These are phyloP conservation scores for Branchipolynoe longqiensis DNA, from an alignment of 2,888 invertebrate species.

Conservation along the genomic window DNA sequence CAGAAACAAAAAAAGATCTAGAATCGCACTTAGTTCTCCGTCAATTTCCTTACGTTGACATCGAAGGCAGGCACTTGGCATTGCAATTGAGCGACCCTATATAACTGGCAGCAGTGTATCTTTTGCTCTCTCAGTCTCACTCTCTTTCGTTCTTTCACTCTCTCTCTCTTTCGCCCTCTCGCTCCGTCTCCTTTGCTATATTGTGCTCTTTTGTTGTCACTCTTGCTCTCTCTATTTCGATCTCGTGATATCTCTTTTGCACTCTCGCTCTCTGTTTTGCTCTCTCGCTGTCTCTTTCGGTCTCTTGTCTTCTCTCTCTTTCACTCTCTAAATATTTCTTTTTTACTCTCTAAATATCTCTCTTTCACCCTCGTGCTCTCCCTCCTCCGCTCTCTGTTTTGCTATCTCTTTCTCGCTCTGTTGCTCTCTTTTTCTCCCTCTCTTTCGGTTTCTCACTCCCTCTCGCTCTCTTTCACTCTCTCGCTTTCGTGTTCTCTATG, in stretches of 20 bases:
- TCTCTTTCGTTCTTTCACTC: not conserved
- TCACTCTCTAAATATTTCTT: not conserved
- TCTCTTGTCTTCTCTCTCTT: not conserved
- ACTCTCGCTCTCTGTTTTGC: no score
- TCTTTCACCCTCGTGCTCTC: not conserved
- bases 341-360: not conserved
- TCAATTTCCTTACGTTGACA: no score
- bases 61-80: no score
- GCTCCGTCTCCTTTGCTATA: not conserved
- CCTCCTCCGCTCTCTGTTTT: not conserved
- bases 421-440: not conserved
- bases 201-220: not conserved
- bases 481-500: not conserved
- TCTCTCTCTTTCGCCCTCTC: conserved; percentile 7
- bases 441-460: not conserved
- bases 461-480: not conserved
- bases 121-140: not conserved
- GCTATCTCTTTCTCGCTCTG: not conserved
- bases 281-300: no score
- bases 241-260: no score
- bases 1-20: no score
- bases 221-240: not conserved
- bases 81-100: no score
- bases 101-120: no score
- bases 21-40: no score